Evolutionary conservation across 2,113 vertebrate genomes (phyloP).

Genomic region (Glaucidium brasilianum): DNA sequence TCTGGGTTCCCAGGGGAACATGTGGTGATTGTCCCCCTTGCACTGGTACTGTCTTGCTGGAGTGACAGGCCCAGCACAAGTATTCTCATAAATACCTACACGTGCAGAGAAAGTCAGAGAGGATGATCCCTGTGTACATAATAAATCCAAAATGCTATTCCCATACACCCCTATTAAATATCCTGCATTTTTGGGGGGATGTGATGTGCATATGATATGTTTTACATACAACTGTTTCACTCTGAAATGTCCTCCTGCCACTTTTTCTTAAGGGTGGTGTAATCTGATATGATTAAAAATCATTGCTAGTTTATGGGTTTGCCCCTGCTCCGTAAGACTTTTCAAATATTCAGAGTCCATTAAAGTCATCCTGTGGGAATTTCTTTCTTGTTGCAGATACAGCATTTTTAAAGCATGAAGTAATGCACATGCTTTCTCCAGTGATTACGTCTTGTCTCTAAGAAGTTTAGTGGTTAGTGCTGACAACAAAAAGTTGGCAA

Average conservation of each 20-base stretch:
- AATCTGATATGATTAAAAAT: neutral
- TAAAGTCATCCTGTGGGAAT: neutral
- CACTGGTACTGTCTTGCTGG: neutral
- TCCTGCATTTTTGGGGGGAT: neutral
- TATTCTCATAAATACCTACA: neutral
- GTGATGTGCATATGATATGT: neutral
- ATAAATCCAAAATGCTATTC: neutral
- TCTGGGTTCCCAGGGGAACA: neutral
- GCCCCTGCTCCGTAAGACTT: neutral
- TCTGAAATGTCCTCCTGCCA: neutral
- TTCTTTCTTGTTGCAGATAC: neutral
- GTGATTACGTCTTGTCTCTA: neutral
- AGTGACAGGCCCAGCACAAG: neutral
- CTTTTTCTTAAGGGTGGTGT: neutral
- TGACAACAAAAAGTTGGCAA: neutral
- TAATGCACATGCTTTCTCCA: neutral
- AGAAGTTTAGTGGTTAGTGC: constrained; percentile 4
- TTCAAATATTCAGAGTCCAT: neutral
- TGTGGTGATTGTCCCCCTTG: neutral
- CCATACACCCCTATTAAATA: neutral
- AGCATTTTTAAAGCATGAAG: constrained; percentile 11
- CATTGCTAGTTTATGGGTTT: neutral
- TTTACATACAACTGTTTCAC: neutral
- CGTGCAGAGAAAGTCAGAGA: neutral
- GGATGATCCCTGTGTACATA: neutral